Conservation (phyloP, 1,140 invertebrate species). For the Megalopta genalis region DNA sequence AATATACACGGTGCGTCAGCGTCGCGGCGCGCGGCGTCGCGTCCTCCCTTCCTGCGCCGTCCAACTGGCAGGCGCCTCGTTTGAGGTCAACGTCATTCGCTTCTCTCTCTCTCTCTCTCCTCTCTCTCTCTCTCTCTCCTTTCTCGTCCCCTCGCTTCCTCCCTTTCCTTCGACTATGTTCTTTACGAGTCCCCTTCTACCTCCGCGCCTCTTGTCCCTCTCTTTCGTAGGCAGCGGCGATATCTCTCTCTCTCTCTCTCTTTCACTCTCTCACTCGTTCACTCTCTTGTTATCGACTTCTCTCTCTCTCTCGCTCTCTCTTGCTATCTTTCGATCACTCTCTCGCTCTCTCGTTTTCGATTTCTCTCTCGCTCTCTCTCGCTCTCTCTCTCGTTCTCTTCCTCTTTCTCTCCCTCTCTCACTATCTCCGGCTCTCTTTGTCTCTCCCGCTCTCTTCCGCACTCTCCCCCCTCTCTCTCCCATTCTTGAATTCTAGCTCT, state of each 20-base stretch:
- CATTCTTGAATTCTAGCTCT: too few relatives aligned
- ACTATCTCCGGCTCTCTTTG: too few relatives aligned
- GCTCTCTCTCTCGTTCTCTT: too few relatives aligned
- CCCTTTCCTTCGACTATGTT: constrained; percentile 29
- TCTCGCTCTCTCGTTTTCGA: too few relatives aligned
- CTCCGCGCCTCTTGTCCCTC: constrained; percentile 22
- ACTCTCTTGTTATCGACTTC: too few relatives aligned
- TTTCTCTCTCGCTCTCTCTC: too few relatives aligned
- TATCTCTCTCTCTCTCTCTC: constrained; percentile 7
- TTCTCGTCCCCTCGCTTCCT: constrained; percentile 17
- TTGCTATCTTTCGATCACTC: too few relatives aligned
- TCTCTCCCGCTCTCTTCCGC: too few relatives aligned
- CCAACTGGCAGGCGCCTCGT: constrained; percentile 70
- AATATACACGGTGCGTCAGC: constrained; percentile 75
- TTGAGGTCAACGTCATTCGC: constrained; percentile 73
- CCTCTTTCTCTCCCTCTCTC: too few relatives aligned
- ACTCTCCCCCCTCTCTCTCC: too few relatives aligned
- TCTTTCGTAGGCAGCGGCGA: neutral
- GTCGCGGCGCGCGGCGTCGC: constrained; percentile 76
- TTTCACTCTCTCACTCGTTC: too few relatives aligned
- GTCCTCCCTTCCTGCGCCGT: constrained; percentile 71
- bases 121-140: constrained; percentile 41
- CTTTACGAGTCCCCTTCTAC: constrained; percentile 43
- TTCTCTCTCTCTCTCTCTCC: constrained; percentile 47
- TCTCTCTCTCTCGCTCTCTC: too few relatives aligned